phyloP scores from a whole-genome alignment of 64 coral and sea anemone genomes.

The Actinia equina region DNA sequence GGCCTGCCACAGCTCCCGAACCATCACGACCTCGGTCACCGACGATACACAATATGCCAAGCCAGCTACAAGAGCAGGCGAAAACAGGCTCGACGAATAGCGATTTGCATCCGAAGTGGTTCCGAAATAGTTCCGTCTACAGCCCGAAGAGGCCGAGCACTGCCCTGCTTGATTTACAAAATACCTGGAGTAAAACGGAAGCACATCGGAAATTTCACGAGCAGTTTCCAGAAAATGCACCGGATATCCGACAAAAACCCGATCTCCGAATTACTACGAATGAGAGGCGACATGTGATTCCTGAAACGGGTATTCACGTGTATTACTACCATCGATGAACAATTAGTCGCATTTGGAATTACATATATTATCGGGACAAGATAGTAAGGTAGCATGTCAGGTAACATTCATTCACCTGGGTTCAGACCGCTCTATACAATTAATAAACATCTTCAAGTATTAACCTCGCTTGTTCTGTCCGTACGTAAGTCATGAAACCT shows the following conservation, averaged over 20 bases:
- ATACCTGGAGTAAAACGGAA: slow-evolving; percentile 81
- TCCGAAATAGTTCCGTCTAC: slow-evolving; percentile 45
- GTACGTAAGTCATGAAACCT: no score
- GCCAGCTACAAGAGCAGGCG: slow-evolving; percentile 70
- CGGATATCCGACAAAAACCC: slow-evolving; percentile 89
- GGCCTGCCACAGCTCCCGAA: slow-evolving; percentile 67
- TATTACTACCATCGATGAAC: slow-evolving; percentile 77
- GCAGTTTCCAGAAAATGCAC: slow-evolving; percentile 90
- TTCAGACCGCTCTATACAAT: no score
- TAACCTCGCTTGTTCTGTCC: no score
- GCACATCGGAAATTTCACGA: slow-evolving; percentile 81
- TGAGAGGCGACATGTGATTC: slow-evolving; percentile 87
- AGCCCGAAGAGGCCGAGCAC: slow-evolving; percentile 58
- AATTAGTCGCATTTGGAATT: background rate
- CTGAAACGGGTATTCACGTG: slow-evolving; percentile 84
- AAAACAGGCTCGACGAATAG: slow-evolving; percentile 74
- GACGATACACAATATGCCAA: slow-evolving; percentile 85
- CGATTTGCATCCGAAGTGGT: slow-evolving; percentile 86
- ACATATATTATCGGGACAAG: no score
- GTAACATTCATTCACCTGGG: no score
- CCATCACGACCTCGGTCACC: slow-evolving; percentile 24
- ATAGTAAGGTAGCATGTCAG: no score
- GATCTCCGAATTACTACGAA: slow-evolving; percentile 93
- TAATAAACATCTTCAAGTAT: no score
- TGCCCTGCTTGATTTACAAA: slow-evolving; percentile 59